These are phyloP conservation scores for Muscicapa comitata DNA, from an alignment of 2,797 vertebrate genomes.

Conservation along the genomic window DNA sequence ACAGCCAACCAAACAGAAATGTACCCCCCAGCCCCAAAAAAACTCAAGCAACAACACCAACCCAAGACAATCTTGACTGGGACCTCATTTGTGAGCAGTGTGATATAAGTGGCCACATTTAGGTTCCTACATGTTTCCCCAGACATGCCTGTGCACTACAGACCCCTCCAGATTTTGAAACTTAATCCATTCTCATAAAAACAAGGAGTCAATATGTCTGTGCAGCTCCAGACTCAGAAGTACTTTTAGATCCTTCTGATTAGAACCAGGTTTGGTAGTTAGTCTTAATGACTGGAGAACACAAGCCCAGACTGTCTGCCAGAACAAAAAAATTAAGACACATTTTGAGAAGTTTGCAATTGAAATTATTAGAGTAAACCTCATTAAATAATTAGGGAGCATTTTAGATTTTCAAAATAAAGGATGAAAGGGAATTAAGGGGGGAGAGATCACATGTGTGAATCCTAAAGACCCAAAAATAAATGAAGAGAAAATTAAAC, in stretches of 20 bases:
- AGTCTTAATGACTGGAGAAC: background rate
- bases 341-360: background rate
- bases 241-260: background rate
- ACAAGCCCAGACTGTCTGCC: background rate
- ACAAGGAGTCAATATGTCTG: background rate
- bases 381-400: background rate
- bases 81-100: background rate
- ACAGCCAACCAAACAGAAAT: background rate
- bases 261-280: background rate
- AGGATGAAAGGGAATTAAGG: background rate
- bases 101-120: background rate
- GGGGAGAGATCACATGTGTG: background rate
- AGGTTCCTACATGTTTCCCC: background rate
- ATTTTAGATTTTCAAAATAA: background rate
- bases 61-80: background rate
- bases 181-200: background rate
- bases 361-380: background rate
- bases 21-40: rapidly evolving
- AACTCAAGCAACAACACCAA: background rate
- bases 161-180: background rate
- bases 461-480: background rate
- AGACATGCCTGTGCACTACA: background rate
- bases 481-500: background rate
- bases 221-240: background rate
- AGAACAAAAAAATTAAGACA: background rate